Evolutionary conservation across 2,797 vertebrate species (phyloP), one percentile per base, ranked within the genome.

Genomic region (Pseudochirops corinnae): DNA sequence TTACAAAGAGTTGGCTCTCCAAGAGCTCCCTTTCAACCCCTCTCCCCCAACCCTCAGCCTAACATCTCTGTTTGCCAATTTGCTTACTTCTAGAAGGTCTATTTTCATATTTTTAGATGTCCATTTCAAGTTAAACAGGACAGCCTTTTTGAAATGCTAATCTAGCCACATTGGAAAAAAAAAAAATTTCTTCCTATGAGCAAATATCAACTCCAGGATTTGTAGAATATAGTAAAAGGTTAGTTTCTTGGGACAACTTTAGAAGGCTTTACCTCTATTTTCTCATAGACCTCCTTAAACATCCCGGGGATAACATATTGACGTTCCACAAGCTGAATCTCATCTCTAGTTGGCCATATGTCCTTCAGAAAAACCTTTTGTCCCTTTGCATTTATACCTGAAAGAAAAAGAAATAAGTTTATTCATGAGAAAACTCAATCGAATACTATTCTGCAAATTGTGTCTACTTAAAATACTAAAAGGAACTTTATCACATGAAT

Each of bases 251-350:
- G 31, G 16, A 0, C 3, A 55, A 46, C 0, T 0, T 46, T 1
- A 10, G 58, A 52, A 92, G 46, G 0, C 55, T 74, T 98, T 96
- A 99, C 99, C 99, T 99, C 99, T 92, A 99, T 99, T 98, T 99
- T 99, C 98, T 99, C 98, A 90, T 99, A 99, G 95, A 99, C 99
- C 94, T 99, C 99, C 98, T 99, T 99, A 98, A 99, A 99, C 99
- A 99, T 99, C 24, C 99, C 99, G 0, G 99, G 99, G 98, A 99
- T 99, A 95, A 99, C 99, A 91, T 99, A 99, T 0, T 98, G 98
- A 87, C 97, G 99, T 97, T 99, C 99, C 92, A 99, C 99, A 0
- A 98, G 99, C 97, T 99, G 99, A 98, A 99, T 99, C 98, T 99
- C 99, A 16, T 99, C 99, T 96, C 99, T 99, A 0, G 99, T 99